These are phyloP conservation scores for Tylochromis polylepis DNA, from an alignment of 2,113 vertebrate species.

Conservation along the genomic window DNA sequence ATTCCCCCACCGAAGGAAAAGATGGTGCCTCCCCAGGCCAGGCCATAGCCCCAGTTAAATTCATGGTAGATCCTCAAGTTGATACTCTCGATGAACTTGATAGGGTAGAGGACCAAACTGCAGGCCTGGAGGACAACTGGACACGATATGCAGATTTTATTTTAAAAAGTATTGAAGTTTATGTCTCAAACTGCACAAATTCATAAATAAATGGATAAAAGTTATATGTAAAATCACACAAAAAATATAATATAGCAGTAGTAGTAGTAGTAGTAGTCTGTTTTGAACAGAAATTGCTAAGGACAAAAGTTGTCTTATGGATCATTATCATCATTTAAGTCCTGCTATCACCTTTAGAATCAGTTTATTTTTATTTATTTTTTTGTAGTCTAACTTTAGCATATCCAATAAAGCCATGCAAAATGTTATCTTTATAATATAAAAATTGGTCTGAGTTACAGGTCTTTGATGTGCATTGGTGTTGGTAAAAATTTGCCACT, in stretches of 20 bases:
- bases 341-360: background rate
- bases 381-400: background rate
- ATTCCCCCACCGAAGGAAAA: conserved; percentile 96
- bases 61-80: conserved; percentile 98
- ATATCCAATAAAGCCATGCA: background rate
- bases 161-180: rapidly evolving
- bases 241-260: background rate
- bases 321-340: background rate
- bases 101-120: conserved; percentile 94
- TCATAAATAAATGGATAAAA: background rate
- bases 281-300: background rate
- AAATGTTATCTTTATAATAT: rapidly evolving
- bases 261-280: too few species aligned
- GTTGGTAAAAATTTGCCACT: background rate
- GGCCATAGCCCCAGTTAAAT: conserved; percentile 98
- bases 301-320: background rate
- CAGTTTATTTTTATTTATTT: too few species aligned
- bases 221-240: background rate
- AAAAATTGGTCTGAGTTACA: background rate
- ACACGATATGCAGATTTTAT: background rate
- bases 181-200: background rate
- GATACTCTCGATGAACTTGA: conserved; percentile 98
- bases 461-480: background rate
- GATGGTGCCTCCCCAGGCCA: conserved; percentile 98
- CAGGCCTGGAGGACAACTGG: conserved; percentile 95